Conservation (phyloP, 2,797 vertebrate species). For the Threskiornis aethiopicus region DNA sequence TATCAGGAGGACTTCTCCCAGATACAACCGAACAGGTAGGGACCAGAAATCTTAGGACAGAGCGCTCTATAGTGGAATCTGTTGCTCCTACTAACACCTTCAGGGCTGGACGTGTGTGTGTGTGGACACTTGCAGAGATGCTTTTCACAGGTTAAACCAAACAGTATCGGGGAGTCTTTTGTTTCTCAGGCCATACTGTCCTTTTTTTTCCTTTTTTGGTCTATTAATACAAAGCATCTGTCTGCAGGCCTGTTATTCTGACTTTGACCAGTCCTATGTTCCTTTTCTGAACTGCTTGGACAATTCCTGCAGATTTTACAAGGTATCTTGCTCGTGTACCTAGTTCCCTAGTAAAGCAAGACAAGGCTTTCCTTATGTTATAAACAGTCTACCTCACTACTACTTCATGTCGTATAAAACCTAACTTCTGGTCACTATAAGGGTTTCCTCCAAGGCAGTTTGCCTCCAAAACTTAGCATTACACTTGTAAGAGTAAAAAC, state of each 20-base stretch:
- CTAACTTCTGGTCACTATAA: rapidly evolving
- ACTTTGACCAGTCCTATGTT: not conserved
- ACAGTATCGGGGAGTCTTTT: not conserved
- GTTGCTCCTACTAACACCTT: not conserved
- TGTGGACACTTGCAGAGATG: not conserved
- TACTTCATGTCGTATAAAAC: not conserved
- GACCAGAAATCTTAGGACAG: not conserved
- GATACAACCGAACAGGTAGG: not conserved
- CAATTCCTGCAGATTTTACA: not conserved
- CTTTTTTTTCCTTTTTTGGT: not conserved
- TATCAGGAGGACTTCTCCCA: not conserved
- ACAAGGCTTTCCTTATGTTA: not conserved
- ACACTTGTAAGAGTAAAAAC: not conserved
- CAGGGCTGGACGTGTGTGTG: not conserved
- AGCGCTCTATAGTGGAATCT: not conserved
- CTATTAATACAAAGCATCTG: not conserved
- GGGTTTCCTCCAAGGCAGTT: not conserved
- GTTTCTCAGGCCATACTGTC: not conserved
- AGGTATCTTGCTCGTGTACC: not conserved
- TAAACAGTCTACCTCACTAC: not conserved
- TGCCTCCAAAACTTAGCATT: not conserved
- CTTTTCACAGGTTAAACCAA: not conserved
- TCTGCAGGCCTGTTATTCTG: not conserved
- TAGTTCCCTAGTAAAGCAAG: not conserved
- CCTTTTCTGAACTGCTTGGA: not conserved